Evolutionary conservation across 2,888 invertebrate genomes (phyloP), one percentile per base, ranked within the genome.

Genomic region (Caenorhabditis drosophilae): DNA sequence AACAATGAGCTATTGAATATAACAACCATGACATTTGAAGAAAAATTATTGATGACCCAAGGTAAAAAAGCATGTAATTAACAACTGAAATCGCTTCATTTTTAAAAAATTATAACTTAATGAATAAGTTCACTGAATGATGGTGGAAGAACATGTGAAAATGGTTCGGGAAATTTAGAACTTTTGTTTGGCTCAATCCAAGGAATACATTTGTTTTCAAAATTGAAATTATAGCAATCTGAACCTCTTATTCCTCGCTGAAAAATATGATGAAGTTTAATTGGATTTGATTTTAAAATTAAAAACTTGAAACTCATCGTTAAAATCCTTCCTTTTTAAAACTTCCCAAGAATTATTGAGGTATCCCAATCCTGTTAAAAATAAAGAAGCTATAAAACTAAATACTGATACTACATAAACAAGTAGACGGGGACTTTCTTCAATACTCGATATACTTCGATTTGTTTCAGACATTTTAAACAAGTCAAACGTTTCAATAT

Each of bases 201-300:
- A 31, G 55, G 59, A 15, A 66, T 35, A 34, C 64, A 66, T 12
- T 45, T 36, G n/a, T 59, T 48, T 15, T 41, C 41, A n/a, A 6
- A 22, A 11, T 38, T 41, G 7, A n/a, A 20, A 27, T 38, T 42
- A 25, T 51, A 59, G 23, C 64, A 66, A 40, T 66, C 64, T 4
- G 42, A 46, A 9, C 59, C 59, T 16, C 64, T 54, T 7, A 66
- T 59, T 48, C 64, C 64, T 44, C 64, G 42, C 64, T 66, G 45
- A 38, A 51, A 54, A 44, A 38, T 4, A 27, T 15, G 12, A 16
- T 40, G 7, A 16, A 16, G 16, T 4, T 40, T 18, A 36, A 15
- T 12, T n/a, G 36, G 4, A 4, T n/a, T 31, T 6, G 31, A 31
- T 31, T 31, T 31, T 31, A n/a, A 36, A 36, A 25, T 15, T 41